Evolutionary conservation across 2,888 invertebrate genomes (phyloP).

Genomic region (Agapostemon virescens): DNA sequence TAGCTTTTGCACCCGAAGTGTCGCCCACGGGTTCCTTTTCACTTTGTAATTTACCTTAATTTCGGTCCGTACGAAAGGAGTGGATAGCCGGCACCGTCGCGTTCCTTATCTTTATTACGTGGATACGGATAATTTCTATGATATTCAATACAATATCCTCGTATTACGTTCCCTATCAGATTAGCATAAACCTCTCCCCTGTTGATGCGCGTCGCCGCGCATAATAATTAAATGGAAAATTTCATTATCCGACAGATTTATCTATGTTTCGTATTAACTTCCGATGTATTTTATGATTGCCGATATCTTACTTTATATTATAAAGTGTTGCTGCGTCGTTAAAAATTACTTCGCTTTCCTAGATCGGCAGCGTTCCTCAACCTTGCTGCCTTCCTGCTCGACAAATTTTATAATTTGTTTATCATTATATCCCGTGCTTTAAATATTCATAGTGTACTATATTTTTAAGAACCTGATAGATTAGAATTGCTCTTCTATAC

Average conservation of each 20-base stretch:
- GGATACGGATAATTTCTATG: constrained; percentile 44
- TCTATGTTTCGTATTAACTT: constrained; percentile 32
- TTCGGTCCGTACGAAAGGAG: constrained; percentile 21
- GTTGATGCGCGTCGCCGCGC: constrained; percentile 32
- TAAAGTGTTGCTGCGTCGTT: not conserved
- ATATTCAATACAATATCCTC: constrained; percentile 49
- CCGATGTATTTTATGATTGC: not conserved
- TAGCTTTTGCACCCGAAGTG: constrained; percentile 30
- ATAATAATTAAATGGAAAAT: constrained; percentile 37
- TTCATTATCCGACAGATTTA: constrained; percentile 40
- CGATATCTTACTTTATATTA: constrained; percentile 6
- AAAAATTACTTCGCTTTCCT: not conserved
- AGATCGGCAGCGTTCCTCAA: not conserved
- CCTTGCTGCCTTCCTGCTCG: not conserved
- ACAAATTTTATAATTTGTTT: not conserved
- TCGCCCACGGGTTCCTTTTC: constrained; percentile 46
- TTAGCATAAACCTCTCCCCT: constrained; percentile 43
- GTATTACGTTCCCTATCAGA: constrained; percentile 48
- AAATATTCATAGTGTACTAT: not conserved
- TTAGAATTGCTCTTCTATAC: too few species aligned
- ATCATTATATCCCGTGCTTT: too few species aligned
- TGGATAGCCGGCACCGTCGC: constrained; percentile 16
- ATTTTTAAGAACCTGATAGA: not conserved
- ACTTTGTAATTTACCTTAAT: constrained; percentile 52
- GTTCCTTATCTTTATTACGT: constrained; percentile 42